Conservation (phyloP, 2,797 vertebrate genomes). For the Manis crassicaudata region DNA sequence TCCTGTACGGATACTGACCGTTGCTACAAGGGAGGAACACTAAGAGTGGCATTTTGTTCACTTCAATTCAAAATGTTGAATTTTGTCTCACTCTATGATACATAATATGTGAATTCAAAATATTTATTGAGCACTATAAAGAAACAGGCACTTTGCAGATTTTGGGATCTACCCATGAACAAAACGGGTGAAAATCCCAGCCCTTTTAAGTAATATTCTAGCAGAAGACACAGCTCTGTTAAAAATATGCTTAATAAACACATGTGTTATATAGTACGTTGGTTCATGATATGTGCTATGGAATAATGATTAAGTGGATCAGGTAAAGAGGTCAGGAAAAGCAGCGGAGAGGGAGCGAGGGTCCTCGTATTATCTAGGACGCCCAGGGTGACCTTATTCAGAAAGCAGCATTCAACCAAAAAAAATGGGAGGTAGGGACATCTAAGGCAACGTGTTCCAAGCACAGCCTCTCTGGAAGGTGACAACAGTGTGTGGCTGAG, state of each 20-base stretch:
- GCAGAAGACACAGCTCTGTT: neutral
- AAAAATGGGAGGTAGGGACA: accelerated
- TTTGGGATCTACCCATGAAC: neutral
- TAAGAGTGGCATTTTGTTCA: neutral
- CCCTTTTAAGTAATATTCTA: neutral
- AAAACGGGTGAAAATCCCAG: neutral
- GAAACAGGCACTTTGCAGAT: neutral
- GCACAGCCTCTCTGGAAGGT: neutral
- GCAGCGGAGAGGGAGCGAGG: accelerated
- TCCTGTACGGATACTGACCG: neutral
- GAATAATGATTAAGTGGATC: neutral
- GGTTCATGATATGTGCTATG: neutral
- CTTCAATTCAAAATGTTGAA: neutral
- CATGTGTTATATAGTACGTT: accelerated
- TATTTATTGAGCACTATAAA: neutral
- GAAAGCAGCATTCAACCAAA: neutral
- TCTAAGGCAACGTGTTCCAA: neutral
- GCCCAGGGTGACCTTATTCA: neutral
- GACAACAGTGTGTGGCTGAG: neutral
- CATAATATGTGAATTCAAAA: neutral
- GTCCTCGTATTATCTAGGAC: neutral
- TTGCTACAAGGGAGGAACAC: neutral
- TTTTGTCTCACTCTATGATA: neutral
- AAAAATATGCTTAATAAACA: neutral
- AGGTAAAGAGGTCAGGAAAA: neutral